Percentiles rank a stretch among this genome's conserved stretches.
Evolutionary conservation across 1,140 invertebrate genomes (phyloP).

Genomic region (Delia radicum): DNA sequence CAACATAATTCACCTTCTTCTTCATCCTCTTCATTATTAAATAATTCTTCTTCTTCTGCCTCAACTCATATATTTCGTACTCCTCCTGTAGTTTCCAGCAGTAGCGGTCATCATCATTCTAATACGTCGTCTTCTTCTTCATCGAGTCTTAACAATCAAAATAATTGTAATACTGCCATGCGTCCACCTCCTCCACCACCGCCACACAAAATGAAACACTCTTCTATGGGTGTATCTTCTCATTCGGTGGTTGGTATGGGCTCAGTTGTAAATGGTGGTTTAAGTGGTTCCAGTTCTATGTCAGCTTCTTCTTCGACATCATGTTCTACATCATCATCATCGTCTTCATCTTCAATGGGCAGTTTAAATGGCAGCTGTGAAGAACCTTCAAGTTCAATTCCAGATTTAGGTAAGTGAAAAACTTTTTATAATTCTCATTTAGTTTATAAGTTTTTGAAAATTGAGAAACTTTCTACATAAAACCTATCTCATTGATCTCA

Average conservation of each 20-base stretch:
- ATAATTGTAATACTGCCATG: conserved; percentile 55
- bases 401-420: conserved; percentile 77
- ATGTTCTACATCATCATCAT: background rate
- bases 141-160: conserved; percentile 22
- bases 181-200: conserved; percentile 62
- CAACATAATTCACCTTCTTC: conserved; percentile 12
- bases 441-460: no score
- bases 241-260: conserved; percentile 37
- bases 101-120: conserved; percentile 30
- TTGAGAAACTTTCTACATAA: no score
- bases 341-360: background rate
- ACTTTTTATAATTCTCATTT: no score
- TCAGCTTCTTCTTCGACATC: background rate
- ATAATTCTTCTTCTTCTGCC: conserved; percentile 30
- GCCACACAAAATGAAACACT: conserved; percentile 57
- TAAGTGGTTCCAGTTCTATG: conserved; percentile 26
- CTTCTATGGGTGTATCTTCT: conserved; percentile 41
- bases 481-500: no score
- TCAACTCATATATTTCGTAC: conserved; percentile 48
- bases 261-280: conserved; percentile 6
- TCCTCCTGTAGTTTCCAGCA: conserved; percentile 53
- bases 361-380: conserved; percentile 57
- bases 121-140: conserved; percentile 18
- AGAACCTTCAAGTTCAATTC: conserved; percentile 80
- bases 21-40: conserved; percentile 10